phyloP scores from a whole-genome alignment of 1,140 invertebrate species.

The Sycophila sp. region DNA sequence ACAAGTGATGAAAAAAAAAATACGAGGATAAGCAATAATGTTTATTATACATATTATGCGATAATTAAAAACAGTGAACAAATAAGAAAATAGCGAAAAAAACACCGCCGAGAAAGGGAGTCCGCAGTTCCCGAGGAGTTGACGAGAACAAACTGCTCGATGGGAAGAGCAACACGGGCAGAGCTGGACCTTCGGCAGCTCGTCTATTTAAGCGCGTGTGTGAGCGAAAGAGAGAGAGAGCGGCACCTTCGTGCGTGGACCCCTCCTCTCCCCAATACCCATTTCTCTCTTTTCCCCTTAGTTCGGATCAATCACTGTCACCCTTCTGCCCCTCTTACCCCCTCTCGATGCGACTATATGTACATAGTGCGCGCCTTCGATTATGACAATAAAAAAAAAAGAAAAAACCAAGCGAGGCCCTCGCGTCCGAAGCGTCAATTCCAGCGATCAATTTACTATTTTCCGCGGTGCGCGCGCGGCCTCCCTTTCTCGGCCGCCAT shows the following conservation, averaged over 20 bases:
- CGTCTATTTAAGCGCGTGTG: too few relatives aligned
- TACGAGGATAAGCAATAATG: conserved; percentile 35
- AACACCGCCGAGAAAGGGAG: conserved; percentile 36
- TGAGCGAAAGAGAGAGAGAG: too few relatives aligned
- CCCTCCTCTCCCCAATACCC: too few relatives aligned
- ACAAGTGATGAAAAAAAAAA: neutral
- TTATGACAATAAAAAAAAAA: conserved; percentile 35
- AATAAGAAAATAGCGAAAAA: too few relatives aligned
- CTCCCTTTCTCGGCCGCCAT: conserved; percentile 31
- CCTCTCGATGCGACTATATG: conserved; percentile 29
- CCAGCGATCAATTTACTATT: neutral
- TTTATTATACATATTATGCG: conserved; percentile 5
- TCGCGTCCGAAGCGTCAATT: neutral
- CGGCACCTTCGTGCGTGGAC: too few relatives aligned
- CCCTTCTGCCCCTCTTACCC: too few relatives aligned
- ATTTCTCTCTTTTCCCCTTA: too few relatives aligned
- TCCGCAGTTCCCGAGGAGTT: conserved; percentile 9
- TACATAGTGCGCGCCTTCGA: conserved; percentile 37
- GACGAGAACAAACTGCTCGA: too few relatives aligned
- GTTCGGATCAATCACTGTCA: conserved; percentile 31
- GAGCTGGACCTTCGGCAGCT: too few relatives aligned
- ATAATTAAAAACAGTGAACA: neutral
- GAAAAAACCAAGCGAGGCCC: neutral
- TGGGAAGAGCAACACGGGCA: too few relatives aligned
- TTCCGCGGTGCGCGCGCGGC: neutral